Percentiles rank a stretch among this genome's conserved stretches.
These are phyloP conservation scores for Homarus gammarus DNA, from an alignment of 2,888 invertebrate species.

Conservation along the genomic window DNA sequence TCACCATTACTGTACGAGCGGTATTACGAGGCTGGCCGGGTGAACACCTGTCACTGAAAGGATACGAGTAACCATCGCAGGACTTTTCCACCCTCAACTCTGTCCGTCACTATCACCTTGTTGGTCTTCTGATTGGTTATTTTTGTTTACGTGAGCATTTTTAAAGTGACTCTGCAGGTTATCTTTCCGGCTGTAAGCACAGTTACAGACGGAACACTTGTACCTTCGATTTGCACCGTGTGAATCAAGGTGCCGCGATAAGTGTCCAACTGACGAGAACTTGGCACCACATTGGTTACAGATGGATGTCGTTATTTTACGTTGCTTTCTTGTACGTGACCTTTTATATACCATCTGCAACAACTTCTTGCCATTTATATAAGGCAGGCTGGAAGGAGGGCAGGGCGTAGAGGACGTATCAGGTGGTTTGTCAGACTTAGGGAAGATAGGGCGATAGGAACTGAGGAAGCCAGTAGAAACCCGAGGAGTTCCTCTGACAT, in stretches of 20 bases:
- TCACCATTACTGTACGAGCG: too few species aligned
- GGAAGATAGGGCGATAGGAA: not conserved
- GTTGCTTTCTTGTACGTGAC: not conserved
- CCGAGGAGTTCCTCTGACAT: not conserved
- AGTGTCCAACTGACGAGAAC: not conserved
- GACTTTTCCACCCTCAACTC: too few species aligned
- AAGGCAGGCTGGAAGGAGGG: not conserved
- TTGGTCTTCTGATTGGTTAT: too few species aligned
- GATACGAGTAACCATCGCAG: too few species aligned
- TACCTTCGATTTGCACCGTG: not conserved
- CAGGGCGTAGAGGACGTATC: not conserved
- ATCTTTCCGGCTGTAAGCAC: slow-evolving; percentile 9
- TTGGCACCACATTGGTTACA: not conserved
- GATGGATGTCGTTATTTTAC: not conserved
- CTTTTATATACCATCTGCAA: not conserved
- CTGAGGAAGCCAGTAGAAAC: not conserved
- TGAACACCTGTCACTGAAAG: too few species aligned
- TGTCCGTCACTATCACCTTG: too few species aligned
- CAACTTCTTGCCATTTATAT: not conserved
- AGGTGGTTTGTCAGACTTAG: too few species aligned
- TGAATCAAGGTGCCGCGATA: not conserved
- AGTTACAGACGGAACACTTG: not conserved
- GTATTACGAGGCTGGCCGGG: too few species aligned
- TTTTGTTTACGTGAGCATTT: not conserved
- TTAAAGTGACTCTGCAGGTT: not conserved